Percentiles rank a stretch among this genome's conserved stretches.
Conservation (phyloP, 2,888 invertebrate species). For the Micropterix aruncella region DNA sequence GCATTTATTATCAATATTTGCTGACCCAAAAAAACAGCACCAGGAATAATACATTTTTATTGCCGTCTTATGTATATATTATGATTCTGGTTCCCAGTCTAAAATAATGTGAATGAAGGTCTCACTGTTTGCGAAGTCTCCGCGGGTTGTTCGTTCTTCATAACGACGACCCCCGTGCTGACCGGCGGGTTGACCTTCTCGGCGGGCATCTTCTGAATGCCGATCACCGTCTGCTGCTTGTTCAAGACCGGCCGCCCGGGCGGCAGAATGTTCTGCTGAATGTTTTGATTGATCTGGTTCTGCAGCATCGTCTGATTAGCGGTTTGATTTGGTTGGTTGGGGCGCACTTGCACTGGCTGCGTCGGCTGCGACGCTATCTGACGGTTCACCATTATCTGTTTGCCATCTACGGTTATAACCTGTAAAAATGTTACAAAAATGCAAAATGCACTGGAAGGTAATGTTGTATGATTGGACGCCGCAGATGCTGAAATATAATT, state of each 20-base stretch:
- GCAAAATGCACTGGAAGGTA: too few species aligned
- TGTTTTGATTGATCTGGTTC: neutral
- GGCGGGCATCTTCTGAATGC: conserved; percentile 17
- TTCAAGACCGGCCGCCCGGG: conserved; percentile 5
- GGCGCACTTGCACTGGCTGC: neutral
- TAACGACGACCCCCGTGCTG: conserved; percentile 12
- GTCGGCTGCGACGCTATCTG: neutral
- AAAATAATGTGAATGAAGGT: too few species aligned
- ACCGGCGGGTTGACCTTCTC: conserved; percentile 7
- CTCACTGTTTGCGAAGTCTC: conserved; percentile 9
- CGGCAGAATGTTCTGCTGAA: neutral
- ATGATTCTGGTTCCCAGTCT: too few species aligned
- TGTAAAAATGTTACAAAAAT: too few species aligned
- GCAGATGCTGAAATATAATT: too few species aligned
- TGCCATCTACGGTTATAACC: neutral
- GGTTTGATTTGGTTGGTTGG: neutral
- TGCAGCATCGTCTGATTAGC: neutral
- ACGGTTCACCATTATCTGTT: neutral
- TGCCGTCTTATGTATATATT: too few species aligned
- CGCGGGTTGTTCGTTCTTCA: conserved; percentile 14
- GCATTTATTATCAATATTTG: too few species aligned
- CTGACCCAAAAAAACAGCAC: too few species aligned
- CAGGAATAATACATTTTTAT: too few species aligned
- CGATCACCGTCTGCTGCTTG: conserved; percentile 30
- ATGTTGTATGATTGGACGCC: too few species aligned